Conservation (phyloP, 2,888 invertebrate species). For the Polyommatus iphigenia region DNA sequence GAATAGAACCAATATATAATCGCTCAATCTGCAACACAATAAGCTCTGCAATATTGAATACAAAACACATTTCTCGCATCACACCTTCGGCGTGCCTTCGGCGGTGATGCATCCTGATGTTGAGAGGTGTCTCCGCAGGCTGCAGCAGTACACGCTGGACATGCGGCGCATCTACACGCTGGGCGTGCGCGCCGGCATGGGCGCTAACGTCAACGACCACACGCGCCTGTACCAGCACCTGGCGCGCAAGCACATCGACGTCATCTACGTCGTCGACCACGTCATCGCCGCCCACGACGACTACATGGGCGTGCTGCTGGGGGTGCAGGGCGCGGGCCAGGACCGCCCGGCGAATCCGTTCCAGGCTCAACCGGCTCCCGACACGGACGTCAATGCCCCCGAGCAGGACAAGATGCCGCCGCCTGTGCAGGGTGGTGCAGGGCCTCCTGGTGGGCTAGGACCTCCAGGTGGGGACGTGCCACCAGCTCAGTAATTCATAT, state of each 20-base stretch:
- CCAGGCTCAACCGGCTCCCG: background rate
- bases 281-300: constrained; percentile 41
- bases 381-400: background rate
- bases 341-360: background rate
- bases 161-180: constrained; percentile 42
- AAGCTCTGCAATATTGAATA: too few relatives aligned
- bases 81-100: too few relatives aligned
- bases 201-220: constrained; percentile 34
- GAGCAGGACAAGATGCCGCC: background rate
- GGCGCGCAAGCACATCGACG: constrained; percentile 47
- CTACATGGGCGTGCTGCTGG: background rate
- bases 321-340: background rate
- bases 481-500: background rate
- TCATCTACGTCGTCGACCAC: constrained; percentile 51
- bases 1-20: too few relatives aligned
- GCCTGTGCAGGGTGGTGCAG: background rate
- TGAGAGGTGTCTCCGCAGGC: constrained; percentile 32
- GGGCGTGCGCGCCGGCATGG: background rate
- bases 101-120: too few relatives aligned
- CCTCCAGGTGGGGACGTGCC: background rate
- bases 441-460: background rate
- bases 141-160: constrained; percentile 47
- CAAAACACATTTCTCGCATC: too few relatives aligned
- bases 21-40: too few relatives aligned
- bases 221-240: constrained; percentile 47